These are phyloP conservation scores for Nanorana parkeri DNA, from an alignment of 2,113 vertebrate genomes.

Conservation along the genomic window DNA sequence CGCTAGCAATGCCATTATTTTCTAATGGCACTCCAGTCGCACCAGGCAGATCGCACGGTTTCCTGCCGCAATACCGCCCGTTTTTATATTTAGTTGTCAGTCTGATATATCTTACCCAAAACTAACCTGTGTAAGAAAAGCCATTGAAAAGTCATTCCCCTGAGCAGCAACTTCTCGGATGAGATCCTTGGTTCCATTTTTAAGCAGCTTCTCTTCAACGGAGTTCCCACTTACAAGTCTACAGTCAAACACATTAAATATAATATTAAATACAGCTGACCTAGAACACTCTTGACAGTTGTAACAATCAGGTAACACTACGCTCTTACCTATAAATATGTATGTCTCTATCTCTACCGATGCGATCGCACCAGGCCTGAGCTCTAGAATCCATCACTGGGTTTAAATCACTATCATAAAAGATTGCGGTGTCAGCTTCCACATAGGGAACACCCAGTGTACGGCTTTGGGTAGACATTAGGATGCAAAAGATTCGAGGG, in stretches of 20 bases:
- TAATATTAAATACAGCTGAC: background rate
- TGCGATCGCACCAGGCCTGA: constrained; percentile 92
- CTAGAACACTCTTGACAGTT: background rate
- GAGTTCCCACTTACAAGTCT: constrained; percentile 93
- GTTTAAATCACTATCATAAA: constrained; percentile 92
- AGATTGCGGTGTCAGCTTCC: constrained; percentile 89
- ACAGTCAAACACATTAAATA: background rate
- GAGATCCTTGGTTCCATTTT: constrained; percentile 92
- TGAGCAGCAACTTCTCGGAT: constrained; percentile 93
- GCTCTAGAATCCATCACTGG: constrained; percentile 90
- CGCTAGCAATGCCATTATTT: no score
- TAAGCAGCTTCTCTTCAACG: constrained; percentile 91
- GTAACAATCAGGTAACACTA: background rate
- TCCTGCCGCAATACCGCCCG: no score
- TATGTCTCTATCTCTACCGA: constrained; percentile 91
- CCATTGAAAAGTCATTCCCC: constrained; percentile 90
- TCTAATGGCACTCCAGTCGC: no score
- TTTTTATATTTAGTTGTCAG: no score
- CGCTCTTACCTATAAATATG: constrained; percentile 89
- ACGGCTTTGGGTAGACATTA: constrained; percentile 90
- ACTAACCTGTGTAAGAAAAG: constrained; percentile 89
- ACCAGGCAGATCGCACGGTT: no score
- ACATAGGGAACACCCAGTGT: constrained; percentile 83
- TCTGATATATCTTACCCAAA: background rate
- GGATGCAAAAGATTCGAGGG: constrained; percentile 87